Conservation (phyloP, 2,797 vertebrate genomes). For the Gouania willdenowi region DNA sequence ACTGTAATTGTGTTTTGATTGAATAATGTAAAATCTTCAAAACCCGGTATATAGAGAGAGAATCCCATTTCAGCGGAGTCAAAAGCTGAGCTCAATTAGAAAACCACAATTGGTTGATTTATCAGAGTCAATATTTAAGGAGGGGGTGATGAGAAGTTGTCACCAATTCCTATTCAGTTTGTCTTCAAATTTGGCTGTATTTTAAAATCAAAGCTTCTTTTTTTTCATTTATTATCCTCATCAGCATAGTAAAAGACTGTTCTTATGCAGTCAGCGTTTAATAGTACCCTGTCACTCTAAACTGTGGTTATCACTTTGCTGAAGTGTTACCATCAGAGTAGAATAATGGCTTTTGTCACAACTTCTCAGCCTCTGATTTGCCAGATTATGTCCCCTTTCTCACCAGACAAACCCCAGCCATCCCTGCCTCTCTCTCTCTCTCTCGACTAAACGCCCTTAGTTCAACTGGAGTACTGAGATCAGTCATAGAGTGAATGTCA, state of each 20-base stretch:
- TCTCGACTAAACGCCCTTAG: constrained; percentile 61
- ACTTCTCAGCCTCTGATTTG: constrained; percentile 51
- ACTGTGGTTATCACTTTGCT: constrained; percentile 64
- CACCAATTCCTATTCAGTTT: constrained; percentile 35
- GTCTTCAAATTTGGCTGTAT: constrained; percentile 37
- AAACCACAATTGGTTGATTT: constrained; percentile 65
- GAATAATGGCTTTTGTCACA: constrained; percentile 67
- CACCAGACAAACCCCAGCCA: constrained; percentile 54
- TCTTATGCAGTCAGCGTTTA: constrained; percentile 27
- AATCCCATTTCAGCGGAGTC: constrained; percentile 52
- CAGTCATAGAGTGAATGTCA: constrained; percentile 49
- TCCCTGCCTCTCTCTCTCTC: constrained; percentile 26
- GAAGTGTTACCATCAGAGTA: constrained; percentile 50
- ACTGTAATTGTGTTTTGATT: constrained; percentile 66
- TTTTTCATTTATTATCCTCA: constrained; percentile 23
- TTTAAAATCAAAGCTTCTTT: constrained; percentile 47
- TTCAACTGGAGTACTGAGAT: constrained; percentile 50
- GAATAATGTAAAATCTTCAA: constrained; percentile 61
- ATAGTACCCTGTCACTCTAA: constrained; percentile 59
- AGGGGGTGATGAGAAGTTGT: constrained; percentile 18
- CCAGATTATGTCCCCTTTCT: constrained; percentile 57
- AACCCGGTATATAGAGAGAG: constrained; percentile 53
- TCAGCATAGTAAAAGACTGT: constrained; percentile 28
- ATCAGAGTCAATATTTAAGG: constrained; percentile 51
- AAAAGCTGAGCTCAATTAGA: constrained; percentile 59